These are phyloP conservation scores for Adrianichthys oophorus DNA, from an alignment of 2,797 vertebrate genomes.

Conservation along the genomic window DNA sequence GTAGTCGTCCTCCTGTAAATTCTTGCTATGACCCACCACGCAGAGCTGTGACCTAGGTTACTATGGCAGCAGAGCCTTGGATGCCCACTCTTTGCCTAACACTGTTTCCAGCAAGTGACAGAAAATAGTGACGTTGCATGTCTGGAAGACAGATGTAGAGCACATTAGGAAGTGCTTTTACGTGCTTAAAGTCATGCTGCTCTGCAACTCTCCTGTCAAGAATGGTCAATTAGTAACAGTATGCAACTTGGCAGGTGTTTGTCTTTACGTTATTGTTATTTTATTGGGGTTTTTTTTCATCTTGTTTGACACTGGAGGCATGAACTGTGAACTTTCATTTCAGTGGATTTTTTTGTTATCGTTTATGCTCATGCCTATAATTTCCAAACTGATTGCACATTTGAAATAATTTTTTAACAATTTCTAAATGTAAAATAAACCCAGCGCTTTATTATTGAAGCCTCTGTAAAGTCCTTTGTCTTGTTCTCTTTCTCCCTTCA, in stretches of 20 bases:
- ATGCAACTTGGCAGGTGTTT: constrained; percentile 1
- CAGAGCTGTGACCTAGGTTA: constrained; percentile 73
- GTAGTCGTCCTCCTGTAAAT: constrained; percentile 56
- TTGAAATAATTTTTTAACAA: no score
- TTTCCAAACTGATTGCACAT: no score
- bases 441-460: neutral
- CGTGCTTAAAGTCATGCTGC: constrained; percentile 11
- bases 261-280: constrained; percentile 5
- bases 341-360: constrained; percentile 12
- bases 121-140: constrained; percentile 58
- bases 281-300: neutral
- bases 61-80: constrained; percentile 75
- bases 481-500: constrained; percentile 28
- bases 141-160: constrained; percentile 32
- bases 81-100: constrained; percentile 66
- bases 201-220: constrained; percentile 19
- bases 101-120: constrained; percentile 63
- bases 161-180: constrained; percentile 33
- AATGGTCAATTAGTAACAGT: constrained; percentile 14
- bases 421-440: no score
- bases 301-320: neutral
- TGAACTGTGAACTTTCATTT: constrained; percentile 20
- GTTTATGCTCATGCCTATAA: no score
- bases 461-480: constrained; percentile 26
- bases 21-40: constrained; percentile 69